Conservation (phyloP, 2,113 vertebrate species). For the Catharus minimus region DNA sequence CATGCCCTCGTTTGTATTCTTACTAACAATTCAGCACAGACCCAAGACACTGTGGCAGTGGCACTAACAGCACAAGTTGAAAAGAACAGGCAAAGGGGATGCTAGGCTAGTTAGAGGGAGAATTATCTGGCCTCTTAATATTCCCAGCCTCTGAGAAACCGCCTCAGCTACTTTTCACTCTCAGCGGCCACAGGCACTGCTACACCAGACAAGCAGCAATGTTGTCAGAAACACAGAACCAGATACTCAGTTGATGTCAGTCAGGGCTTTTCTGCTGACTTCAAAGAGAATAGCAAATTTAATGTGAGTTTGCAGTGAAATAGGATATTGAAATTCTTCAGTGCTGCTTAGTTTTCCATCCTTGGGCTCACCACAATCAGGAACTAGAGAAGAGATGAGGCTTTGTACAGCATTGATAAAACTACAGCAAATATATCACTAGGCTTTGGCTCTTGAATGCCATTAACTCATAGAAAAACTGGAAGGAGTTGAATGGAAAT, state of each 20-base stretch:
- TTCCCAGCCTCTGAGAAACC: not conserved
- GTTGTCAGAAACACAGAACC: conserved; percentile 46
- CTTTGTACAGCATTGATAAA: not conserved
- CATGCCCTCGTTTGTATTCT: fast-evolving
- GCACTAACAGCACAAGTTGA: not conserved
- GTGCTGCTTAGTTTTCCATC: conserved; percentile 18
- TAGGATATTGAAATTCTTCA: conserved; percentile 33
- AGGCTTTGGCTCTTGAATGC: conserved; percentile 23
- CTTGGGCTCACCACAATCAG: not conserved
- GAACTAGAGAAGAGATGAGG: not conserved
- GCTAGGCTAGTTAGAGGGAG: not conserved
- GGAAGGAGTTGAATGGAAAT: conserved; percentile 19
- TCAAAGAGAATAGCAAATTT: conserved; percentile 58
- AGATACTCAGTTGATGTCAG: conserved; percentile 31
- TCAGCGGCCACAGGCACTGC: not conserved
- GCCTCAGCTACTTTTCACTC: not conserved
- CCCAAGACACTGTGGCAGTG: not conserved
- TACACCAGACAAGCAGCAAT: conserved; percentile 1
- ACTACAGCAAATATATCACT: conserved; percentile 17
- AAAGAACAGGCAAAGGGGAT: not conserved
- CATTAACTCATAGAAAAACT: conserved; percentile 13
- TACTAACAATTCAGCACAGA: not conserved
- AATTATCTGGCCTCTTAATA: not conserved
- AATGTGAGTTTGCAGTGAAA: conserved; percentile 37
- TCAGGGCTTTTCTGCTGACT: conserved; percentile 45